Base-by-base conservation (phyloP, 2,113 vertebrate genomes). In the Plectropomus leopardus region DNA sequence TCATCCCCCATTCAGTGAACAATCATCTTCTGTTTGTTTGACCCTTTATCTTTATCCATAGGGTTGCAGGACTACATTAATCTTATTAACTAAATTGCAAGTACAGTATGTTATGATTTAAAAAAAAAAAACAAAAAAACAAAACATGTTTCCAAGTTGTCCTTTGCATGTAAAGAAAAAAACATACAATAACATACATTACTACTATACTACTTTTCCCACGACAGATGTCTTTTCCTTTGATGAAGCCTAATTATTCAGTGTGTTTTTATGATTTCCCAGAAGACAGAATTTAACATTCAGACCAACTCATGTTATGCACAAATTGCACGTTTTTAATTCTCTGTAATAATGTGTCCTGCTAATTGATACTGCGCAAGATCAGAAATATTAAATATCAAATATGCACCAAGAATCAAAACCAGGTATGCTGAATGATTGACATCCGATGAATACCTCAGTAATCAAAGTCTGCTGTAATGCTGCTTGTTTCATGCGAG, bases 391-490 rank as follows among this genome's bases (percentile, higher is more conserved):
- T 85, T 69, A 64, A 66, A 72, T 72, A 80, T 58, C 64, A 86
- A 84, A 75, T 75, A 45, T 64, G 59, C 10, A 48, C 7, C 59
- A 63, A 55, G 57, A 71, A 83, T 82, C 34, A 14, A 72, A 78
- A 60, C 19, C 71, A 78, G 83, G 63, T 78, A 74, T 64, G 68
- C 57, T 1, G 50, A 72, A 64, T 92, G 81, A 91, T 66, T 86
- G 88, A 68, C 90, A 60, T 64, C 34, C 4, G 1, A 65, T 66
- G 85, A 89, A 88, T 86, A 71, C 76, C 74, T 83, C 66, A n/a
- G 74, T 89, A 90, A 91, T 89, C 88, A 90, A 86, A 92, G 87
- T 61, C 55, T 59, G 57, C 71, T 77, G 77, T 50, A 84, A 85
- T 72, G 70, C 68, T 44, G 66, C 77, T 30, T 76, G 82, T 69